These are phyloP conservation scores for Onychomys torridus DNA, from an alignment of 2,797 vertebrate species.

Conservation along the genomic window DNA sequence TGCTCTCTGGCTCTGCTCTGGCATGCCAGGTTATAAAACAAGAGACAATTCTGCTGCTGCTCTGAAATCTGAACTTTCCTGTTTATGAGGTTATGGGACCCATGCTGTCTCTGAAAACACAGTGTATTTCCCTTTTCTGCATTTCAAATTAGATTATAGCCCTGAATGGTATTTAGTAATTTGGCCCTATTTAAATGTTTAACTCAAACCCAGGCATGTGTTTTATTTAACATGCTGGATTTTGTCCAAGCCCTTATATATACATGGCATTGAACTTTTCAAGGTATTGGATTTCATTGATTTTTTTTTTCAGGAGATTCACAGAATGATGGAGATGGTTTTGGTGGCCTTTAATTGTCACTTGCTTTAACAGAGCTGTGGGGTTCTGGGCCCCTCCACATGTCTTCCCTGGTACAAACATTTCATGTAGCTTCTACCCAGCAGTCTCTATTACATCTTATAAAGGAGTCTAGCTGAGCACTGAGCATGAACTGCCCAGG, in stretches of 20 bases:
- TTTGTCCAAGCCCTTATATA: neutral
- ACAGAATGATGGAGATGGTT: neutral
- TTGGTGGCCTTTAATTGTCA: neutral
- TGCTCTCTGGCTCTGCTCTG: neutral
- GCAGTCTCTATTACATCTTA: neutral
- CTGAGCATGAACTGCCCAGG: neutral
- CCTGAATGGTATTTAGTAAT: neutral
- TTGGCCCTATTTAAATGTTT: constrained; percentile 47
- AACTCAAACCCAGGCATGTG: neutral
- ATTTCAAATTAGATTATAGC: neutral
- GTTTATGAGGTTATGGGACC: neutral
- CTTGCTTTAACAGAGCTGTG: neutral
- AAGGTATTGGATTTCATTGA: neutral
- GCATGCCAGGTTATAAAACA: neutral
- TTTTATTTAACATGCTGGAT: neutral
- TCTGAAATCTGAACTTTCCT: neutral
- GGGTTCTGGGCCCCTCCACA: neutral
- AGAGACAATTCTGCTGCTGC: neutral
- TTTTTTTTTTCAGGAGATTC: constrained; percentile 12
- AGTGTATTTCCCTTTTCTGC: constrained; percentile 30
- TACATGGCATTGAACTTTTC: neutral
- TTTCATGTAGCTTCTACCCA: neutral
- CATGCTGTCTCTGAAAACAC: neutral
- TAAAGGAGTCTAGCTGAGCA: neutral
- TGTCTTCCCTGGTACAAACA: neutral